Evolutionary conservation across 1,140 invertebrate species (phyloP), one percentile per base, ranked within the genome.

Genomic region (Oncopeltus fasciatus): DNA sequence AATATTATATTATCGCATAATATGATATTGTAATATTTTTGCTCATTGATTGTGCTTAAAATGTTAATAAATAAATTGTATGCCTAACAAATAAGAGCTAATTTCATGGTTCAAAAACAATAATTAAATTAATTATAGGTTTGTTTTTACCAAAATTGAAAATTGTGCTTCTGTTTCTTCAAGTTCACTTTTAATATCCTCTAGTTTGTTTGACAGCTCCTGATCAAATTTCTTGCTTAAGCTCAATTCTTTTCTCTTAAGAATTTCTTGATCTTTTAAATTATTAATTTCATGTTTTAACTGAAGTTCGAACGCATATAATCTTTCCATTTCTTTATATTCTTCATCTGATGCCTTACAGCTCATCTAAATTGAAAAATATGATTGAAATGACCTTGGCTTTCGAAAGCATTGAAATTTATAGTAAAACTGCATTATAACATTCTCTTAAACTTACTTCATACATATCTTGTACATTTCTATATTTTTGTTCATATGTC

Each of bases 391-490:
- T 16, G n/a, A n/a, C n/a, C n/a, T n/a, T 38, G 5, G 31, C 14
- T 38, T 38, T 8, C 14, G 5, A 38, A 14, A 38, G 31, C 14
- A 38, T 5, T 5, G 14, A 38, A 38, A 38, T 20, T 53, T 11
- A 26, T 27, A 61, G 31, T 28, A 21, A 47, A 11, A n/a, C 3
- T n/a, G 18, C 8, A 47, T 4, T 47, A n/a, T n/a, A n/a, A n/a
- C n/a, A n/a, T n/a, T n/a, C n/a, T n/a, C n/a, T n/a, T n/a, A n/a
- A n/a, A 33, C 26, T 62, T 68, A 75, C 75, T 68, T 75, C 67
- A 21, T 75, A 68, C 64, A 76, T 76, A 21, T 72, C 67, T 58
- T 76, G 71, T 5, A 76, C 62, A 57, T 76, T 70, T 29, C 68
- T 71, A 3, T 67, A 67, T 61, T 69, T 72, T 28, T 74, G 74